Percentiles rank a stretch among this genome's conserved stretches.
These are phyloP conservation scores for Urocynchramus pylzowi DNA, from an alignment of 2,113 vertebrate genomes.

Conservation along the genomic window DNA sequence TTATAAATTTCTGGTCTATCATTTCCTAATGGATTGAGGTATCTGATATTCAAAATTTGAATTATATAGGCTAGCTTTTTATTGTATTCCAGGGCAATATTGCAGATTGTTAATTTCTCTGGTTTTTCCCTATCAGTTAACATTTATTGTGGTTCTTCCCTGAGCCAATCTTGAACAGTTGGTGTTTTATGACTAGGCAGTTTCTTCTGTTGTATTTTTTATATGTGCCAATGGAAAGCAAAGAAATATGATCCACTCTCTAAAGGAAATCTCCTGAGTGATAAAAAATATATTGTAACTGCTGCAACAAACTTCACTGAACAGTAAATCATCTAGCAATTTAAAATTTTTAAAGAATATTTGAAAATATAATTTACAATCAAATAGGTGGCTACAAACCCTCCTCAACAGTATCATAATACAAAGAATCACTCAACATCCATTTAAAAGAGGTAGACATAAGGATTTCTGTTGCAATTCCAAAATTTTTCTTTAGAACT, in stretches of 20 bases:
- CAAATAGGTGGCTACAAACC: neutral
- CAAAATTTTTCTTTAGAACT: neutral
- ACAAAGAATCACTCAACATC: neutral
- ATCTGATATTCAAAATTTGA: neutral
- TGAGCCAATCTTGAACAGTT: slow-evolving; percentile 11
- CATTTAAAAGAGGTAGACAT: neutral
- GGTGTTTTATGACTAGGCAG: slow-evolving; percentile 9
- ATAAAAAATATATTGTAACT: neutral
- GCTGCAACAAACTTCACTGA: neutral
- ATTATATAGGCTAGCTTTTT: neutral
- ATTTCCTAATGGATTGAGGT: neutral
- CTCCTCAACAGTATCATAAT: neutral
- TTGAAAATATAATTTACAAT: neutral
- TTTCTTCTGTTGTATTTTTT: slow-evolving; percentile 31
- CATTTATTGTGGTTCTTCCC: neutral
- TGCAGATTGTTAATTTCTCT: neutral
- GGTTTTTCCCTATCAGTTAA: neutral
- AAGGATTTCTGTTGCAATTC: neutral
- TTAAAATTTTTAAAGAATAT: neutral
- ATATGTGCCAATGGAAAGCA: neutral
- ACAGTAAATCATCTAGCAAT: neutral
- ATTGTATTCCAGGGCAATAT: neutral
- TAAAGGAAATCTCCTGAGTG: neutral
- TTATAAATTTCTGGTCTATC: neutral
- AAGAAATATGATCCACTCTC: neutral